These are phyloP conservation scores for Priocnemis perturbator DNA, from an alignment of 2,888 invertebrate species.

Conservation along the genomic window DNA sequence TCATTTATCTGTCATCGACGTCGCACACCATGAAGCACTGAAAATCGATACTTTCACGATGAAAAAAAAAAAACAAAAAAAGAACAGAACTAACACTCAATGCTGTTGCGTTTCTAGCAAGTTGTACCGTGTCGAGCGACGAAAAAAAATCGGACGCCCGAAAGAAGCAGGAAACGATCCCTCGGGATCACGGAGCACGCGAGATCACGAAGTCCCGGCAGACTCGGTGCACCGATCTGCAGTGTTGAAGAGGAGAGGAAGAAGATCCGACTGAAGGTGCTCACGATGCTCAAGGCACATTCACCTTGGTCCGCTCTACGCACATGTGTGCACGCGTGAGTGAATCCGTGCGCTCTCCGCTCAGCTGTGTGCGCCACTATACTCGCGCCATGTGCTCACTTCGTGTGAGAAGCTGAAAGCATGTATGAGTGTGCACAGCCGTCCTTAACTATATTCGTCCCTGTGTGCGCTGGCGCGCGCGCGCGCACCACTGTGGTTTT, in stretches of 20 bases:
- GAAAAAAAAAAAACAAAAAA: too few relatives aligned
- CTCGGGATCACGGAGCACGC: conserved; percentile 27
- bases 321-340: conserved; percentile 54
- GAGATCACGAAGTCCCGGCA: conserved; percentile 21
- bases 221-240: conserved; percentile 44
- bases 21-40: too few relatives aligned
- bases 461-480: conserved; percentile 4
- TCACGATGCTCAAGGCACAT: conserved; percentile 58
- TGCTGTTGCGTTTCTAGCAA: too few relatives aligned
- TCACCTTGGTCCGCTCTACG: conserved; percentile 58
- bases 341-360: conserved; percentile 32
- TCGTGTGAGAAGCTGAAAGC: conserved; percentile 3
- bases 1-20: too few relatives aligned
- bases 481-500: conserved; percentile 17
- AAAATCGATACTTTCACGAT: too few relatives aligned
- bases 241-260: conserved; percentile 59
- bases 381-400: not conserved
- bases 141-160: too few relatives aligned
- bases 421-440: not conserved
- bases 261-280: conserved; percentile 61
- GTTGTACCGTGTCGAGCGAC: too few relatives aligned
- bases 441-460: too few relatives aligned
- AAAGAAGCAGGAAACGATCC: too few relatives aligned
- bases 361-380: not conserved
- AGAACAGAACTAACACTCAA: too few relatives aligned